phyloP scores from a whole-genome alignment of 2,888 invertebrate genomes.

The Tineola bisselliella region DNA sequence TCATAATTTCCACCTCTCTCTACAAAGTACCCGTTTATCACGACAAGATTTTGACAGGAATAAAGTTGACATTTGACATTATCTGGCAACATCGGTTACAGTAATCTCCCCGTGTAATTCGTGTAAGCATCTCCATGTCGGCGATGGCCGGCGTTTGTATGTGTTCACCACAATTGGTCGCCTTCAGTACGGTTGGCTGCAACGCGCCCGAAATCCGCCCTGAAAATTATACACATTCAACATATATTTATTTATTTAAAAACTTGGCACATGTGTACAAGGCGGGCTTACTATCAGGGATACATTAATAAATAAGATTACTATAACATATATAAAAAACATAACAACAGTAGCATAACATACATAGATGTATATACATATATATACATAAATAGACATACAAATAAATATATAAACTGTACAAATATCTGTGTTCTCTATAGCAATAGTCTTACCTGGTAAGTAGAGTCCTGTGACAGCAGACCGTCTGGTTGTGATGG shows the following conservation, averaged over 20 bases:
- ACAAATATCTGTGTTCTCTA: too few relatives aligned
- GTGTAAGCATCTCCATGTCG: not conserved
- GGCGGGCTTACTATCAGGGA: too few relatives aligned
- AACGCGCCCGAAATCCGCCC: constrained; percentile 74
- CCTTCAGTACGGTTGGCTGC: constrained; percentile 75
- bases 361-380: too few relatives aligned
- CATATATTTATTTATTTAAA: too few relatives aligned
- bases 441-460: constrained; percentile 67
- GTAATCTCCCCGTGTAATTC: not conserved
- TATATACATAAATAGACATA: too few relatives aligned
- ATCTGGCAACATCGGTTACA: constrained; percentile 4
- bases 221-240: not conserved
- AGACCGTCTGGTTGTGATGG: constrained; percentile 95
- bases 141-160: constrained; percentile 85
- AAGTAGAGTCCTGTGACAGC: constrained; percentile 91
- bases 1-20: not conserved
- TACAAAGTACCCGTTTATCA: not conserved
- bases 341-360: too few relatives aligned
- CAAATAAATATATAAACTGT: too few relatives aligned
- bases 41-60: not conserved
- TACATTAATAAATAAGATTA: too few relatives aligned
- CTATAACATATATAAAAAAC: too few relatives aligned
- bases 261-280: too few relatives aligned
- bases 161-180: not conserved
- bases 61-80: not conserved